Base-by-base conservation (phyloP, 2,797 vertebrate species). In the Pelochelys cantorii region DNA sequence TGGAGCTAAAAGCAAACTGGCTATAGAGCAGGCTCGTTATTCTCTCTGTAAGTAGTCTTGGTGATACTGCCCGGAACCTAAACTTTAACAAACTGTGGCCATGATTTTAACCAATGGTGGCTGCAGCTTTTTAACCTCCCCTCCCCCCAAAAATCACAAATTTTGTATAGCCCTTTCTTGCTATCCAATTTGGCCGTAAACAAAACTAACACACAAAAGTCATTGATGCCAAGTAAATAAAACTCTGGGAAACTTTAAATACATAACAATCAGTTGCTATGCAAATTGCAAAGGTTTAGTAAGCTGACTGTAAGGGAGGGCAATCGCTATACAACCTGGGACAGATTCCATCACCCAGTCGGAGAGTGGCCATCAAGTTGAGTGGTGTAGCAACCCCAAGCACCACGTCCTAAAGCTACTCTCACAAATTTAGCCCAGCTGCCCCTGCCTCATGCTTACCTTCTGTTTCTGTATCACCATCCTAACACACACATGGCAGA, bases 191-290 rank as follows among this genome's bases (percentile, higher is more conserved):
- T 0, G 11, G 74, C 84, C 85, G 91, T 93, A 96, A 95, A 18
- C 31, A n/a, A 97, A 96, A 97, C 96, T 96, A 97, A 92, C 94
- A 84, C 25, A 7, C 0, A 42, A 92, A 95, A 96, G 86, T 92
- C 83, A 95, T 97, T 87, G 85, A 92, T 91, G 87, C 83, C 92
- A 95, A 96, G 95, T 96, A 94, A 96, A 88, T 95, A 95, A 92
- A 89, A 95, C 92, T 93, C 90, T 81, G 90, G 88, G 88, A 96
- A 9, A 8, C 42, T 0, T 0, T 82, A 95, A 5, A 74, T 92
- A 93, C 88, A 95, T 94, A 92, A 96, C 94, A 91, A 71, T 27
- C 1, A 86, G 92, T 75, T 78, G 85, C 96, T 96, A 95, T 86
- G 84, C 88, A 96, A 97, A 95, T 92, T 91, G 86, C 87, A 92